These are phyloP conservation scores for Galeruca laticollis DNA, from an alignment of 2,888 invertebrate genomes.

Conservation along the genomic window DNA sequence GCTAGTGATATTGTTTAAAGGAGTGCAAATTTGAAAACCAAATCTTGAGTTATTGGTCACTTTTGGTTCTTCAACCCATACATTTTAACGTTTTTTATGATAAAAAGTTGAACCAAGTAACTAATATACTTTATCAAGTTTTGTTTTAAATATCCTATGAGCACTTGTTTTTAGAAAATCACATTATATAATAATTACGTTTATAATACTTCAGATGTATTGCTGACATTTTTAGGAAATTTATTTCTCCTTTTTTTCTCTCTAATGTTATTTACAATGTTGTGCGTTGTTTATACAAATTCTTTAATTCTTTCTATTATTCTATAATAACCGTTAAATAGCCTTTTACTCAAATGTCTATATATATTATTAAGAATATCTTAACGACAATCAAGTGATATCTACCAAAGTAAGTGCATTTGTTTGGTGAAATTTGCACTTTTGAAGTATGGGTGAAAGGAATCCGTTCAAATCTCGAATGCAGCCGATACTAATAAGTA, in stretches of 20 bases:
- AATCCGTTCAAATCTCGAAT: too few relatives aligned
- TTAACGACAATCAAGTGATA: too few relatives aligned
- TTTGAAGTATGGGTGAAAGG: too few relatives aligned
- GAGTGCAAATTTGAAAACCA: background rate
- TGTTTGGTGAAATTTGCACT: too few relatives aligned
- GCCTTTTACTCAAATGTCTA: constrained; percentile 2
- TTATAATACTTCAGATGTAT: constrained; percentile 55
- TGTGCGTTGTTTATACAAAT: constrained; percentile 35
- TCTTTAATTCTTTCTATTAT: constrained; percentile 2
- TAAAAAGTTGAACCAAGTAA: background rate
- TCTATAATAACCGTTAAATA: background rate
- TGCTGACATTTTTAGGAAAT: constrained; percentile 42
- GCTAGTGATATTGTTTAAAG: background rate
- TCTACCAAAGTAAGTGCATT: too few relatives aligned
- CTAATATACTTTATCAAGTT: background rate
- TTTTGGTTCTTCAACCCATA: background rate
- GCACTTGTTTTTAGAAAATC: constrained; percentile 53
- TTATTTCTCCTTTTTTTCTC: constrained; percentile 40
- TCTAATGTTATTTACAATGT: constrained; percentile 30
- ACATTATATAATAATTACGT: constrained; percentile 57
- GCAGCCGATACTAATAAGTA: too few relatives aligned
- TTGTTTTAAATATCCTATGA: constrained; percentile 41
- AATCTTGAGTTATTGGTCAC: background rate
- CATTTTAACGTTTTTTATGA: background rate
- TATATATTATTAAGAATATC: background rate